Evolutionary conservation across 2,113 vertebrate genomes (phyloP), one percentile per base, ranked within the genome.

Genomic region (Pampusana beccarii): DNA sequence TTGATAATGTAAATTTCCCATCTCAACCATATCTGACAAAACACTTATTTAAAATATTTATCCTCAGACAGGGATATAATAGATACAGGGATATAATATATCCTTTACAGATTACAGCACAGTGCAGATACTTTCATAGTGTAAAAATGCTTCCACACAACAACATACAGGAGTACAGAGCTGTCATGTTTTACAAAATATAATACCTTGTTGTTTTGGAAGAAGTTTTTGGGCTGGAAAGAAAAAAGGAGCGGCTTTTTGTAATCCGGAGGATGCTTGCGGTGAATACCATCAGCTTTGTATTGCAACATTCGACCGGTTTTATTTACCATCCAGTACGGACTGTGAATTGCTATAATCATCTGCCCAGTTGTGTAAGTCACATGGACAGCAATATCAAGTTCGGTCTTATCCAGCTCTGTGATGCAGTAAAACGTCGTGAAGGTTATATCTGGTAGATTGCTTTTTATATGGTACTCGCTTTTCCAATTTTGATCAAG

Each of bases 261-360:
- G 62, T 99, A 99, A 94, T 99, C 98, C 72, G 98, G 98, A 33
- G 99, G 98, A 97, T 99, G 99, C 92, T 99, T 99, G 87, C 99
- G 98, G 94, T 99, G 99, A 95, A 99, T 98, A 75, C 99, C 99
- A 90, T 99, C 99, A 5, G 99, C 99, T 97, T 99, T 99, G 97
- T 99, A 99, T 17, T 99, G 99, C 92, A 99, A 95, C 98, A 99
- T 97, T 80, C 99, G 98, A 50, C 98, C 98, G 0, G 99, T 99
- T 97, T 99, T 99, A 97, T 99, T 99, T 72, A 99, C 98, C 99
- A 99, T 99, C 99, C 99, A 99, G 69, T 99, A 99, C 0, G 99
- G 99, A 69, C 99, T 99, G 91, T 99, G 99, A 96, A 99, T 97
- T 54, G 98, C 98, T 81, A 99, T 88, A 92, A 98, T 66, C 24